A percentile compares a stretch with the other conserved stretches of the same genome.
Conservation (phyloP, 1,140 invertebrate species). For the Drosophila bocqueti region DNA sequence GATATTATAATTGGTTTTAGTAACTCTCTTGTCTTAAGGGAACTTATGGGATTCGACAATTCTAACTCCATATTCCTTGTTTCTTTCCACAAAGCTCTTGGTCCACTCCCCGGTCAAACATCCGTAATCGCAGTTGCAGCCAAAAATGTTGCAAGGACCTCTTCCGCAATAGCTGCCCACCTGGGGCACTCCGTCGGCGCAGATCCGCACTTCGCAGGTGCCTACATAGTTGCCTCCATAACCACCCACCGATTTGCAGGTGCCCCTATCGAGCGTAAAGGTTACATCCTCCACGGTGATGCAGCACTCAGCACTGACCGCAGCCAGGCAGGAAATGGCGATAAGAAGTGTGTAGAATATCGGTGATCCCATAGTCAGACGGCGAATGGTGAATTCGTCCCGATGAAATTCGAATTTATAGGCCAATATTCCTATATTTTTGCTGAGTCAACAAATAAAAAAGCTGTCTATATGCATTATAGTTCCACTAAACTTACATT, state of each 20-base stretch:
- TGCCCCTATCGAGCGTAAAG: not conserved
- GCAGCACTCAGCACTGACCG: conserved; percentile 1
- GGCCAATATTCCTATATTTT: not conserved
- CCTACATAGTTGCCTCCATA: not conserved
- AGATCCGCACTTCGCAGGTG: not conserved
- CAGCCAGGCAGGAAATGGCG: not conserved
- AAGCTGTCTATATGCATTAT: not conserved
- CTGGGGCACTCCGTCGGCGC: conserved; percentile 1
- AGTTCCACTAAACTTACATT: not conserved
- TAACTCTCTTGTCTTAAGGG: not conserved
- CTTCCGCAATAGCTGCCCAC: not conserved
- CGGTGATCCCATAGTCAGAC: not conserved
- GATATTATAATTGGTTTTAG: not conserved
- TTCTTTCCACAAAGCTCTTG: not conserved
- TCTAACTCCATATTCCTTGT: not conserved
- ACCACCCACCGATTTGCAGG: not conserved
- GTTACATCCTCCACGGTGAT: not conserved
- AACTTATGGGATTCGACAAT: not conserved
- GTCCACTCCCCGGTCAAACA: conserved; percentile 5
- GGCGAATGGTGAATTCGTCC: too few relatives aligned
- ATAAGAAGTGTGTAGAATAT: not conserved
- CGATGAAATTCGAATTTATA: not conserved
- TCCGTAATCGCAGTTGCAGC: conserved; percentile 9
- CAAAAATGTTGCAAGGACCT: conserved; percentile 9
- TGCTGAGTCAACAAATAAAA: not conserved